phyloP scores from a whole-genome alignment of 2,888 invertebrate genomes.

The Lithophane socia region DNA sequence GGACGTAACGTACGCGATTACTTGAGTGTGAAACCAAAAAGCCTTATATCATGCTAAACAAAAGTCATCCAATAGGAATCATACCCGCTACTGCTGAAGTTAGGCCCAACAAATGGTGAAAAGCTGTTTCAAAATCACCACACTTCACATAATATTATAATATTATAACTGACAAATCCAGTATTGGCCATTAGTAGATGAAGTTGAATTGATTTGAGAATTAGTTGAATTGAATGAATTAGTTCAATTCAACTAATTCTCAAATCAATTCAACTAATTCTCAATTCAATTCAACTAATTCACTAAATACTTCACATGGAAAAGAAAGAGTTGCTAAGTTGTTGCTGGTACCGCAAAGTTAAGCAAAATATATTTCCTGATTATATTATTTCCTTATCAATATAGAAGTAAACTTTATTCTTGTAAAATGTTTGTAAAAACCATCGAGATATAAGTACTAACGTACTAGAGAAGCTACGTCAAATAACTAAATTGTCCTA shows the following conservation, averaged over 20 bases:
- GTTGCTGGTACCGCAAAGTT: slow-evolving; percentile 1
- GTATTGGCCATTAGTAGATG: background rate
- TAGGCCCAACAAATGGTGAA: background rate
- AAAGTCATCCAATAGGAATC: background rate
- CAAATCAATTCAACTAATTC: no score
- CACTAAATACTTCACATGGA: background rate
- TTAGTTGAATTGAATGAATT: no score
- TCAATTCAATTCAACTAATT: no score
- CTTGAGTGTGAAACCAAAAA: background rate
- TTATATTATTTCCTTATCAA: slow-evolving; percentile 25
- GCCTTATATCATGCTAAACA: no score
- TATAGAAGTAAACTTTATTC: slow-evolving; percentile 24
- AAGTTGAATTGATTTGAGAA: no score
- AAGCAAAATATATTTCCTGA: background rate
- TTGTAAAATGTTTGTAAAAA: slow-evolving; percentile 17
- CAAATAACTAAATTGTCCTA: no score
- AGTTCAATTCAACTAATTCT: no score
- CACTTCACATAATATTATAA: no score
- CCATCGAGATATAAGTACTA: no score
- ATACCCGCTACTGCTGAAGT: background rate
- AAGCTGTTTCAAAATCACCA: background rate
- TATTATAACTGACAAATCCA: background rate
- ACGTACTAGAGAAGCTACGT: no score
- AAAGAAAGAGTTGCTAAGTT: background rate
- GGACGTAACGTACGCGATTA: background rate